Base-by-base conservation (phyloP, 1,140 invertebrate genomes). In the Oncopodura yosiiana region DNA sequence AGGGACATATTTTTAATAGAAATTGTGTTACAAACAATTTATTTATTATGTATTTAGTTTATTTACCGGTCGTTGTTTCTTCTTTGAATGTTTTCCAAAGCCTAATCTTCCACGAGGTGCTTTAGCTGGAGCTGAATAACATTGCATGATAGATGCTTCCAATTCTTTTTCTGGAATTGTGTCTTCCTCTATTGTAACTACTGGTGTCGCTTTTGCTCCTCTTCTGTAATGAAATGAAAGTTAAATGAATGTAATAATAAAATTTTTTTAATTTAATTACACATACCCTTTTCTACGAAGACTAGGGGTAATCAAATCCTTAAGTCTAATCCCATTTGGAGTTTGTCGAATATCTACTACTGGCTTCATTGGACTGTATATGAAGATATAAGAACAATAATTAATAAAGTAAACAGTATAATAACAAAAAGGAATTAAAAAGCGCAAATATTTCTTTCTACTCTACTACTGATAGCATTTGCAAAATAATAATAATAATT, bases 301-400 rank as follows among this genome's bases (percentile, higher is more conserved):
- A 18, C 54, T 51, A 1, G 54, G 54, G 4, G 54, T 56, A 5
- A 56, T 48, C 6, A 56, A 36, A 30, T 56, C 50, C 29, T 45
- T 49, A 11, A 56, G 19, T 21, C 54, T 38, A 9, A 34, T 24
- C 14, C 37, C 54, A 34, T 56, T 56, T n/a, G 54, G 54, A 14
- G 9, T n/a, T n/a, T n/a, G n/a, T n/a, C n/a, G n/a, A n/a, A n/a
- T n/a, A n/a, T n/a, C n/a, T n/a, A n/a, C n/a, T n/a, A n/a, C 58
- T 14, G 43, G 24, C 16, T 44, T 53, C 53, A 61, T 56, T 26
- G 58, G 58, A 19, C 58, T 61, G 29, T 8, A 48, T 36, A 18
- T n/a, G n/a, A 32, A n/a, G n/a, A n/a, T n/a, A n/a, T n/a, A n/a
- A n/a, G n/a, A n/a, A n/a, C n/a, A n/a, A n/a, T n/a, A n/a, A n/a